Base-by-base conservation (phyloP, 2,888 invertebrate species). In the Pegoplata infirma region DNA sequence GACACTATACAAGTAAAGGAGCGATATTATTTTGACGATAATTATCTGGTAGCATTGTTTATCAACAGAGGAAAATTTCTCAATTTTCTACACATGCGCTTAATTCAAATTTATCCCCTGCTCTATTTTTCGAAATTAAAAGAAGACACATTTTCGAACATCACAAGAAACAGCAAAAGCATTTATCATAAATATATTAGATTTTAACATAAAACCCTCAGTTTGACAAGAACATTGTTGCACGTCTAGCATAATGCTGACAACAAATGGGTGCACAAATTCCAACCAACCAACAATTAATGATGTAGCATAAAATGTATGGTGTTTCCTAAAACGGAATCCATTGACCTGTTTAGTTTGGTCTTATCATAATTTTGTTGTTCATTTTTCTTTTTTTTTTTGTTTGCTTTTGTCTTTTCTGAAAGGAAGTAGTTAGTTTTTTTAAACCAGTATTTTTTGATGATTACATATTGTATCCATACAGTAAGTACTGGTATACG, bases 261-360 rank as follows among this genome's bases (percentile, higher is more conserved):
- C 10, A 12, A 12, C 23, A 16, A 14, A 47, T 55, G 14, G 46
- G 7, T 63, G 55, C 16, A 8, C 16, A 40, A 10, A 17, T 40
- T 36, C 14, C 19, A 19, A 23, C 16, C 10, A 23, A 36, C 5
- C 14, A 32, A 63, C n/a, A 23, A n/a, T 40, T 61, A 55, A n/a
- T 40, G 36, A 40, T 40, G n/a, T 40, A 40, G 36, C 36, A 40
- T 2, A 49, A 55, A 53, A 44, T 49, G 12, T 75, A 36, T 19
- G 19, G 16, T 21, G 53, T 23, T 5, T 14, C 16, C 16, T 4
- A 47, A 59, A 25, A 59, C 28, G 10, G 56, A 67, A 79, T 67
- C 75, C 75, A 79, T 72, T 79, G 79, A 79, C 79, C 79, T 72
- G 79, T 72, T 71, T 79, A 63, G 66, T 66, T 61, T 12, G 56